A percentile compares a stretch with the other conserved stretches of the same genome.
These are phyloP conservation scores for Stegastes partitus DNA, from an alignment of 2,113 vertebrate genomes.

Conservation along the genomic window DNA sequence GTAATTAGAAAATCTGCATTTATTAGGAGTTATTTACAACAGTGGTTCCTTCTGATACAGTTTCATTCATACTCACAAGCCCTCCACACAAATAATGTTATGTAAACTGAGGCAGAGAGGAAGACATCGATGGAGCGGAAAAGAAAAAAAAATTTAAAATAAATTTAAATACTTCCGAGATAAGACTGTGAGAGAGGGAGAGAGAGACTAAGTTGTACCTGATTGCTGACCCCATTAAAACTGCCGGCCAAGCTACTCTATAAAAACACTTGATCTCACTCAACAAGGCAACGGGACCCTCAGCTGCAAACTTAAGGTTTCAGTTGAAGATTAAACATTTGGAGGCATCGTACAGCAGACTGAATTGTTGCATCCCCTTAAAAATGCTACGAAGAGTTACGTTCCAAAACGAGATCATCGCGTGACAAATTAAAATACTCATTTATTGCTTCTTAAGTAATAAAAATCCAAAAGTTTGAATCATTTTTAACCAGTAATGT, in stretches of 20 bases:
- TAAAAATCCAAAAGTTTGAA: background rate
- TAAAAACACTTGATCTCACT: slow-evolving; percentile 9
- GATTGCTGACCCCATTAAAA: slow-evolving; percentile 43
- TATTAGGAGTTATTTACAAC: slow-evolving; percentile 81
- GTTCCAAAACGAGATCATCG: slow-evolving; percentile 12
- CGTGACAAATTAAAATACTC: background rate
- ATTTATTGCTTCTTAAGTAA: slow-evolving; percentile 3
- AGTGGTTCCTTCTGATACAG: slow-evolving; percentile 74
- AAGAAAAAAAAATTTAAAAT: slow-evolving; percentile 4
- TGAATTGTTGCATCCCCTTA: slow-evolving; percentile 29
- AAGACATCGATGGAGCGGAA: slow-evolving; percentile 47
- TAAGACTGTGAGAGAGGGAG: background rate
- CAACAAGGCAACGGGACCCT: slow-evolving; percentile 21
- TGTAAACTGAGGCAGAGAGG: slow-evolving; percentile 65
- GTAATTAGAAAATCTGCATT: slow-evolving; percentile 79
- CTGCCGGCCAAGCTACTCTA: slow-evolving; percentile 29
- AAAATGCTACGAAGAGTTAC: slow-evolving; percentile 20
- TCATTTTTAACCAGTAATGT: background rate
- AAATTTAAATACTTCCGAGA: slow-evolving; percentile 59
- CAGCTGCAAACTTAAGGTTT: slow-evolving; percentile 25
- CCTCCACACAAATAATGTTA: slow-evolving; percentile 58
- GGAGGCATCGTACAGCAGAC: slow-evolving; percentile 36
- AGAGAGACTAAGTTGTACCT: slow-evolving; percentile 62
- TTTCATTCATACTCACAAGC: slow-evolving; percentile 61
- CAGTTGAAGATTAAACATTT: slow-evolving; percentile 14